Base-by-base conservation (phyloP, 2,113 vertebrate genomes). In the Mobula hypostoma region DNA sequence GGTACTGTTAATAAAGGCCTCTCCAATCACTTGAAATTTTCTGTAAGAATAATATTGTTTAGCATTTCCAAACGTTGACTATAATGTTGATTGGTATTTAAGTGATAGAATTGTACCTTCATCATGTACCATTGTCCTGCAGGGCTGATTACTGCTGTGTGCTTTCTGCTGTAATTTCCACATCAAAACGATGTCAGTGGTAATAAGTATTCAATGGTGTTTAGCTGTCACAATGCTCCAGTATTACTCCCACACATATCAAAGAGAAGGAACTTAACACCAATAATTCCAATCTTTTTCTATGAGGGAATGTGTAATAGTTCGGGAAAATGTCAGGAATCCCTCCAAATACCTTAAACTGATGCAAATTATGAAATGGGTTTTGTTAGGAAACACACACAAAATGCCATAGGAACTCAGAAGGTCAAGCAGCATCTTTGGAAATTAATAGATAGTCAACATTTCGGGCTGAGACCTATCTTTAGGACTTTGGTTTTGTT, bases 261-360 rank as follows among this genome's bases (percentile, higher is more conserved):
- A 66, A 66, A 27, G 29, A 19, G 29, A 68, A 90, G 61, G 32
- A 90, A 90, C 61, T n/a, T 66, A 90, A 66, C 85, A 90, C 61
- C 85, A 90, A 66, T 90, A 90, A 66, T 90, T 90, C 58, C 85
- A 90, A 66, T 90, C 85, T 68, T 61, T 90, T 90, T 90, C 85
- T 32, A n/a, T 68, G 63, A 90, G 85, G 6, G 61, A 66, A 66
- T 90, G n/a, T n/a, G 32, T 90, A 32, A 66, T 66, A 19, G 61
- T 66, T 90, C 29, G 66, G 61, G 15, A 36, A 90, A 90, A 66
- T 21, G 61, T 32, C 27, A 88, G 21, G 85, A 66, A 88, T 27
- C 61, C 7, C 29, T 6, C n/a, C 56, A 12, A 63, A 87, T 27
- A n/a, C n/a, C 63, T 32, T 29, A 90, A n/a, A 4, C 58, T 87